phyloP scores from a whole-genome alignment of 2,113 vertebrate species.

The Apteryx owenii region DNA sequence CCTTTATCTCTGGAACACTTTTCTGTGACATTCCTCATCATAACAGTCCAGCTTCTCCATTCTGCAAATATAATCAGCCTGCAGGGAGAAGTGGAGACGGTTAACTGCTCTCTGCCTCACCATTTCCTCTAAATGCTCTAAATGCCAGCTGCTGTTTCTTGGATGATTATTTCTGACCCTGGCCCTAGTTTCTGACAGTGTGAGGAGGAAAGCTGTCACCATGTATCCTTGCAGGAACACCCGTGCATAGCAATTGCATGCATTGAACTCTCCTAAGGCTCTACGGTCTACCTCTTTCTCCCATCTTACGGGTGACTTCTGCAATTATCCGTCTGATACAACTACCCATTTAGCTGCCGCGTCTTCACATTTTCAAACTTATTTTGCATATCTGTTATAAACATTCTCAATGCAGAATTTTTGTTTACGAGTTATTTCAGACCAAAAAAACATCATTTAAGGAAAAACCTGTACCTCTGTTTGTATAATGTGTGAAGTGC shows the following conservation, averaged over 20 bases:
- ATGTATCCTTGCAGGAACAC: not conserved
- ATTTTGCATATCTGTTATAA: not conserved
- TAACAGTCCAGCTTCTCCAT: not conserved
- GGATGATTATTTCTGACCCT: conserved; percentile 1
- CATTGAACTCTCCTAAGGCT: not conserved
- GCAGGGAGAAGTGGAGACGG: not conserved
- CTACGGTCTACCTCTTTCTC: not conserved
- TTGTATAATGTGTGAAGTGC: not conserved
- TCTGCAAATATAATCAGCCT: not conserved
- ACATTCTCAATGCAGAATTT: not conserved
- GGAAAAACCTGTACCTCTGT: not conserved
- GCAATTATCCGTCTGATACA: not conserved
- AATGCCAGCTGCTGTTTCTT: not conserved
- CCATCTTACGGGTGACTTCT: not conserved
- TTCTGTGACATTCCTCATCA: not conserved
- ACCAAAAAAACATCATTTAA: not conserved
- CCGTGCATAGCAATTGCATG: not conserved
- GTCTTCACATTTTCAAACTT: not conserved
- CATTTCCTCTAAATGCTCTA: not conserved
- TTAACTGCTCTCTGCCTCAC: not conserved
- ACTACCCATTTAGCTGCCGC: not conserved
- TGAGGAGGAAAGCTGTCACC: not conserved
- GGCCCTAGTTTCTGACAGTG: not conserved
- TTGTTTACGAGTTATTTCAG: not conserved
- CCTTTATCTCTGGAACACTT: not conserved